A percentile compares a stretch with the other conserved stretches of the same genome.
These are phyloP conservation scores for Proteles cristata DNA, from an alignment of 2,113 vertebrate species.

Conservation along the genomic window DNA sequence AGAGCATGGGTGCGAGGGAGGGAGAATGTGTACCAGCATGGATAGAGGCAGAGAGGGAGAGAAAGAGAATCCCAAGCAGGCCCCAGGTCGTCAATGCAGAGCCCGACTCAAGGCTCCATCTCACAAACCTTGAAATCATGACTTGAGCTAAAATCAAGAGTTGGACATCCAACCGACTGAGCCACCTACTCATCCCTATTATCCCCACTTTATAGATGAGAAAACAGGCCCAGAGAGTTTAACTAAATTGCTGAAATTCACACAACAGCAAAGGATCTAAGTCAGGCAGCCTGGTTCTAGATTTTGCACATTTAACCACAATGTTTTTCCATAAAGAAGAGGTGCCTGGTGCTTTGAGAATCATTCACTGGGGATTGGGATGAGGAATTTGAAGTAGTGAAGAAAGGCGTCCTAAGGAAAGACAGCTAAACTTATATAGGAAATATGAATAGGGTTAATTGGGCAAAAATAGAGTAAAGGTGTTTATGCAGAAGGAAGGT, in stretches of 20 bases:
- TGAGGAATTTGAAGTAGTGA: neutral
- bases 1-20: no score
- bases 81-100: no score
- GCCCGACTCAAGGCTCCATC: no score
- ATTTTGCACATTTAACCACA: neutral
- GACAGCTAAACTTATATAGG: neutral
- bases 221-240: neutral
- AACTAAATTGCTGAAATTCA: neutral
- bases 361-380: neutral
- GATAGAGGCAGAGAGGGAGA: no score
- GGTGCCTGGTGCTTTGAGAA: neutral
- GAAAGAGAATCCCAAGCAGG: no score
- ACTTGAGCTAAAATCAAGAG: no score
- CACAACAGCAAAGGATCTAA: neutral
- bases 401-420: neutral
- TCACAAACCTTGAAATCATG: no score
- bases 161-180: no score
- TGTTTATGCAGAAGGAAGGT: neutral
- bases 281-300: neutral
- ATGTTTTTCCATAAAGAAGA: neutral
- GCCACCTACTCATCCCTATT: no score
- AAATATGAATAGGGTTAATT: neutral
- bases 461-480: neutral
- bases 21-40: no score
- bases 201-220: neutral